Percentiles rank a stretch among this genome's conserved stretches.
phyloP scores from a whole-genome alignment of 2,888 invertebrate species.

The Sialis lutaria region DNA sequence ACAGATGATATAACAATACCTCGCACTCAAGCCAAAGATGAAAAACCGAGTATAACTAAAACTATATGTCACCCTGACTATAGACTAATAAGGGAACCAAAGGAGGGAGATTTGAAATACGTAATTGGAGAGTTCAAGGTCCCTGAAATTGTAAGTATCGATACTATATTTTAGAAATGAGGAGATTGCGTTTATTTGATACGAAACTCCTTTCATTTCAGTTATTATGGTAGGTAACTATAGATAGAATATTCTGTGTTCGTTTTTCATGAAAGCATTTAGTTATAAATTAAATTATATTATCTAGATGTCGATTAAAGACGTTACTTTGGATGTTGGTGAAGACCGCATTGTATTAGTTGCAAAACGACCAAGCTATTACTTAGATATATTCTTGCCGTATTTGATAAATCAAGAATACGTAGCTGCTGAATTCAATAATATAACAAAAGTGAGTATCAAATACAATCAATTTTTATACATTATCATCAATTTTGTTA shows the following conservation, averaged over 20 bases:
- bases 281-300: constrained; percentile 2
- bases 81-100: constrained; percentile 38
- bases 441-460: no score
- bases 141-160: constrained; percentile 32
- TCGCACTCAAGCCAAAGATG: no score
- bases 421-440: constrained; percentile 31
- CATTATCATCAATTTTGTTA: no score
- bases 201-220: no score
- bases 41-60: constrained; percentile 19
- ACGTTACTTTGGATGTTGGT: constrained; percentile 50
- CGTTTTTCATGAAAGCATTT: neutral
- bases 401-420: constrained; percentile 41
- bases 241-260: neutral
- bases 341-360: constrained; percentile 58
- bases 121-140: constrained; percentile 45
- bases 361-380: constrained; percentile 35
- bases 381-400: constrained; percentile 53
- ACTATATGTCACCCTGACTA: constrained; percentile 30
- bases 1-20: no score
- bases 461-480: no score
- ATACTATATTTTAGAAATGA: neutral
- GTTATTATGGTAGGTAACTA: neutral
- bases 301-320: constrained; percentile 27
- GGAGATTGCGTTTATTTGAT: no score
- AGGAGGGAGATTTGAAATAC: constrained; percentile 31